Evolutionary conservation across 1,140 invertebrate genomes (phyloP).

Genomic region (Hyposmocoma kahamanoa): DNA sequence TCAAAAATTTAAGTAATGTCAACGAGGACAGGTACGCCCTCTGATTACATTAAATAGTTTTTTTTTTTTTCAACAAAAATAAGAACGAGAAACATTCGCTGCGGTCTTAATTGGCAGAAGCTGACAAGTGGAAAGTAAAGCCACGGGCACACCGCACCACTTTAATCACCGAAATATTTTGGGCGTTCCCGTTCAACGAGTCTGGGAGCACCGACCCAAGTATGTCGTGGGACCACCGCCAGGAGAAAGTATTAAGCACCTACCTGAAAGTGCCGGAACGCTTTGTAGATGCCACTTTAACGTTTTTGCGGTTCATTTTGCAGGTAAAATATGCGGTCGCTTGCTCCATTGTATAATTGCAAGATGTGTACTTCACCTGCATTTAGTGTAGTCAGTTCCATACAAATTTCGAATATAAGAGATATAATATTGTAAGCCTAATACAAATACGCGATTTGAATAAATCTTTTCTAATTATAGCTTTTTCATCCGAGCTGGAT

Average conservation of each 20-base stretch:
- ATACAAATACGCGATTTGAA: neutral
- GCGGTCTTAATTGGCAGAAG: conserved; percentile 43
- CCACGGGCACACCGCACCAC: conserved; percentile 28
- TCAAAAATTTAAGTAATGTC: too few relatives aligned
- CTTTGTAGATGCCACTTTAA: conserved; percentile 33
- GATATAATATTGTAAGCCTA: neutral
- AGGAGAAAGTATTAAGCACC: conserved; percentile 48
- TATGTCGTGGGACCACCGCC: conserved; percentile 43
- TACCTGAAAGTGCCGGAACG: conserved; percentile 32
- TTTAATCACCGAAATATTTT: conserved; percentile 61
- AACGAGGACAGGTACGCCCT: too few relatives aligned
- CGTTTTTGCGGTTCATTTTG: conserved; percentile 40
- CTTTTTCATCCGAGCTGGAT: too few relatives aligned
- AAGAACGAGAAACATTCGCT: conserved; percentile 9
- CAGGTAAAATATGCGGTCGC: conserved; percentile 34
- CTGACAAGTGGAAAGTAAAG: conserved; percentile 48
- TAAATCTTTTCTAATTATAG: too few relatives aligned
- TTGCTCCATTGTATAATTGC: conserved; percentile 39
- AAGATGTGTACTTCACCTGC: conserved; percentile 22
- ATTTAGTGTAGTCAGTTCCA: conserved; percentile 13
- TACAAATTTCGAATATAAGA: neutral
- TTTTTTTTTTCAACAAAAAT: conserved; percentile 16
- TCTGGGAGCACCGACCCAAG: conserved; percentile 35
- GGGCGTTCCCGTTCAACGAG: conserved; percentile 56
- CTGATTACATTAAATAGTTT: too few relatives aligned